Evolutionary conservation across 2,797 vertebrate species (phyloP).

Genomic region (Rousettus madagascariensis): DNA sequence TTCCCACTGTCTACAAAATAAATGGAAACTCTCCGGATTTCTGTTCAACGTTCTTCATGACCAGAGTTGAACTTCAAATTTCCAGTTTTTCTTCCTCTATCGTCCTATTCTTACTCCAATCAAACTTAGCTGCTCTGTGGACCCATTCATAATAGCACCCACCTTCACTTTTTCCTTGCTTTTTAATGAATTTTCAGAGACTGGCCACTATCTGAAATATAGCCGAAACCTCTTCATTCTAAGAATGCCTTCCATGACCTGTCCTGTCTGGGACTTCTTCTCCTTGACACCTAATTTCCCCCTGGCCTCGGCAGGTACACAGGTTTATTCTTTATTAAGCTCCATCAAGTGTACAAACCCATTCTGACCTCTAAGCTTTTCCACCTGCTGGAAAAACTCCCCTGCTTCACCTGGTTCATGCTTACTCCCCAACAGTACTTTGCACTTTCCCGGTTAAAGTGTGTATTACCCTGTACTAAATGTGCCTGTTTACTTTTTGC

Average conservation of each 20-base stretch:
- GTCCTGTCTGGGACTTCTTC: background rate
- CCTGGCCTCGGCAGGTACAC: accelerated
- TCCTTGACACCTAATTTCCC: background rate
- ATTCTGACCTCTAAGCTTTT: background rate
- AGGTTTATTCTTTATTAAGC: background rate
- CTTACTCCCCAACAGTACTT: background rate
- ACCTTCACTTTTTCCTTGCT: background rate
- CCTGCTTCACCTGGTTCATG: background rate
- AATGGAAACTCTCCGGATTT: background rate
- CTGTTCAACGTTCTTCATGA: background rate
- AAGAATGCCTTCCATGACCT: background rate
- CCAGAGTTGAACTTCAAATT: background rate
- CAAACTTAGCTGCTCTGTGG: background rate
- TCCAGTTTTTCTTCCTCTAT: background rate
- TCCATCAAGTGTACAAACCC: background rate
- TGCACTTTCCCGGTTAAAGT: background rate
- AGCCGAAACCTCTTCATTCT: background rate
- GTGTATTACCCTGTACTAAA: background rate
- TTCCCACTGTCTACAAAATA: background rate
- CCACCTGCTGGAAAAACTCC: background rate
- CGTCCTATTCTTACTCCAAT: background rate
- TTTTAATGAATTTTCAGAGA: background rate
- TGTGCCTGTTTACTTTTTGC: background rate
- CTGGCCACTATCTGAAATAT: background rate
- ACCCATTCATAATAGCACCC: background rate